phyloP scores from a whole-genome alignment of 2,113 vertebrate genomes.

The Sterrhoptilus dennistouni region DNA sequence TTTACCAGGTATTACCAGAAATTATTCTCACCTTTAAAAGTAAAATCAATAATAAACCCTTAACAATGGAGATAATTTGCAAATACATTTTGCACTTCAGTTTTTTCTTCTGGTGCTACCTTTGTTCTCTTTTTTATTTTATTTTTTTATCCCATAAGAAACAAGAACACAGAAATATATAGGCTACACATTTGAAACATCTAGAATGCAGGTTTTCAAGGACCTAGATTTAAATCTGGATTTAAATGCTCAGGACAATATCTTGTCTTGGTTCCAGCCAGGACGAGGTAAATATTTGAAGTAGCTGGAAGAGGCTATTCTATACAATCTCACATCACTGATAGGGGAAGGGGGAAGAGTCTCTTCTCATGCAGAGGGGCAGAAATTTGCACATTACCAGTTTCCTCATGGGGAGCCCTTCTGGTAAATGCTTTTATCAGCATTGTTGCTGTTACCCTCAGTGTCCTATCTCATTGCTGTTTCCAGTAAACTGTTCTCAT shows the following conservation, averaged over 20 bases:
- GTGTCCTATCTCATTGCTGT: background rate
- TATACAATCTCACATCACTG: too few relatives aligned
- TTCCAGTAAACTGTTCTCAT: background rate
- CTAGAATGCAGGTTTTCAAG: background rate
- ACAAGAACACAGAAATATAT: background rate
- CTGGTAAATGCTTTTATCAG: background rate
- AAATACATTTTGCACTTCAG: background rate
- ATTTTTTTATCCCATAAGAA: background rate
- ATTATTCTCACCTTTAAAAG: background rate
- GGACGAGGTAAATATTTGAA: background rate
- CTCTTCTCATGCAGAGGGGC: rapidly evolving
- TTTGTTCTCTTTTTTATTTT: background rate
- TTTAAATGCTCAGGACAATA: background rate
- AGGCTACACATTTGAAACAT: background rate
- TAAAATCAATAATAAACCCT: background rate
- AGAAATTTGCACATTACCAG: rapidly evolving
- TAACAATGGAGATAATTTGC: background rate
- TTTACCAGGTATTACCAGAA: background rate
- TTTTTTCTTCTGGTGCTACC: background rate
- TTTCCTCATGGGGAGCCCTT: rapidly evolving
- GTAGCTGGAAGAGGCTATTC: background rate
- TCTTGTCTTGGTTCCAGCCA: background rate
- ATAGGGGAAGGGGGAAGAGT: rapidly evolving
- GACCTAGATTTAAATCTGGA: background rate
- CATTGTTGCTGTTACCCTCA: background rate